Evolutionary conservation across 2,888 invertebrate species (phyloP).

Genomic region (Lamellibrachia columna): DNA sequence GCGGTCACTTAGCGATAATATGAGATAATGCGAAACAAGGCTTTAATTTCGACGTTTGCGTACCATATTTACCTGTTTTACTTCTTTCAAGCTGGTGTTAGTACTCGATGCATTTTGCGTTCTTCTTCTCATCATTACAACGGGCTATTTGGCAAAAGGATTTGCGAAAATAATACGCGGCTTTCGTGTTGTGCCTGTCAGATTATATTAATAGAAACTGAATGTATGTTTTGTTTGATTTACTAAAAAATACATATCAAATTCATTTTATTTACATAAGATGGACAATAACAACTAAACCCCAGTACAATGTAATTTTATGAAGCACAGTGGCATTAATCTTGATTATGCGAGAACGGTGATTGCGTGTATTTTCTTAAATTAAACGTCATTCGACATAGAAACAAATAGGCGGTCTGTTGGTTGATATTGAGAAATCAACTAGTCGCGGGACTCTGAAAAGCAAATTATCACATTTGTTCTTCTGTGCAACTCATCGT

Average conservation of each 20-base stretch:
- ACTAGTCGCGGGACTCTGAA: not conserved
- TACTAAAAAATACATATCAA: not conserved
- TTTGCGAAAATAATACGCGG: not conserved
- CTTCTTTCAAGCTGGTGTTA: not conserved
- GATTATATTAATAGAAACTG: not conserved
- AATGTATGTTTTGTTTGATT: not conserved
- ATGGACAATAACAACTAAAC: not conserved
- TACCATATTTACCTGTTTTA: not conserved
- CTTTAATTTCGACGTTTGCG: not conserved
- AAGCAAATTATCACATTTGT: not conserved
- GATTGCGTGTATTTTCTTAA: not conserved
- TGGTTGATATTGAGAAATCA: not conserved
- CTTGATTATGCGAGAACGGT: not conserved
- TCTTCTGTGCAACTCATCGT: not conserved
- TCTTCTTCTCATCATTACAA: slow-evolving; percentile 5
- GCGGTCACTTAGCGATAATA: not conserved
- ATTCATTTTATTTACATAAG: not conserved
- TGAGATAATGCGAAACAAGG: not conserved
- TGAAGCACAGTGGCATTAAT: not conserved
- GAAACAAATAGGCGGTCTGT: not conserved
- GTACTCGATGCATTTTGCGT: not conserved
- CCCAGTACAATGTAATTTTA: not conserved
- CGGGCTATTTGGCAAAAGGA: not conserved
- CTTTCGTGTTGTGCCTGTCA: not conserved
- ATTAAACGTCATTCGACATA: not conserved